phyloP scores from a whole-genome alignment of 2,888 invertebrate genomes.

The Zygogramma bicolorata region DNA sequence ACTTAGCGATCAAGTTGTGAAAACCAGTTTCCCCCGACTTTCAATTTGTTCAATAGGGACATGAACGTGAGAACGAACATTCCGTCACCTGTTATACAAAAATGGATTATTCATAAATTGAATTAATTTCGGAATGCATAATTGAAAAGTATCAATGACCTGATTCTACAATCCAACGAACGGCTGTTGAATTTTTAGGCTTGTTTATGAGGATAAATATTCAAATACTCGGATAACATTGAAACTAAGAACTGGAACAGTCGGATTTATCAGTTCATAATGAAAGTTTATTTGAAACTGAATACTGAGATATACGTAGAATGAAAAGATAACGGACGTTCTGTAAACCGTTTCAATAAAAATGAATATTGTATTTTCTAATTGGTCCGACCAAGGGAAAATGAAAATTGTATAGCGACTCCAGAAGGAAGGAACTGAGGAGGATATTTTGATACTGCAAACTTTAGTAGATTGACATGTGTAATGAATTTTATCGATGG shows the following conservation, averaged over 20 bases:
- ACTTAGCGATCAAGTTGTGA: too few relatives aligned
- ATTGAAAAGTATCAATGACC: conserved; percentile 43
- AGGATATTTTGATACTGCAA: too few relatives aligned
- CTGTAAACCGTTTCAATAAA: too few relatives aligned
- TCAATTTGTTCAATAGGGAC: too few relatives aligned
- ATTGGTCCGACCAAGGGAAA: too few relatives aligned
- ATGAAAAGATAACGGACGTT: too few relatives aligned
- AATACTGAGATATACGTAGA: background rate
- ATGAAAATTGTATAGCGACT: too few relatives aligned
- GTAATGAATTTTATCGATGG: too few relatives aligned
- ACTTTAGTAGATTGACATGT: too few relatives aligned
- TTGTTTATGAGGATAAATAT: conserved; percentile 32
- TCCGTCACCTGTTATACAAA: conserved; percentile 29
- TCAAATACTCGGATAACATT: conserved; percentile 34
- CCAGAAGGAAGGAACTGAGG: too few relatives aligned
- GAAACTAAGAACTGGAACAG: conserved; percentile 33
- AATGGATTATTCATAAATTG: conserved; percentile 20
- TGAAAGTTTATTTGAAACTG: background rate
- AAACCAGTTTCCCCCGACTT: too few relatives aligned
- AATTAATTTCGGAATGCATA: conserved; percentile 38
- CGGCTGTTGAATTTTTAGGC: conserved; percentile 34
- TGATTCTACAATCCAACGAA: conserved; percentile 31
- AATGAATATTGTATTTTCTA: too few relatives aligned
- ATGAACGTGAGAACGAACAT: background rate
- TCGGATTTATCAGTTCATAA: conserved; percentile 26